phyloP scores from a whole-genome alignment of 2,113 vertebrate species.

The Sminthopsis crassicaudata region DNA sequence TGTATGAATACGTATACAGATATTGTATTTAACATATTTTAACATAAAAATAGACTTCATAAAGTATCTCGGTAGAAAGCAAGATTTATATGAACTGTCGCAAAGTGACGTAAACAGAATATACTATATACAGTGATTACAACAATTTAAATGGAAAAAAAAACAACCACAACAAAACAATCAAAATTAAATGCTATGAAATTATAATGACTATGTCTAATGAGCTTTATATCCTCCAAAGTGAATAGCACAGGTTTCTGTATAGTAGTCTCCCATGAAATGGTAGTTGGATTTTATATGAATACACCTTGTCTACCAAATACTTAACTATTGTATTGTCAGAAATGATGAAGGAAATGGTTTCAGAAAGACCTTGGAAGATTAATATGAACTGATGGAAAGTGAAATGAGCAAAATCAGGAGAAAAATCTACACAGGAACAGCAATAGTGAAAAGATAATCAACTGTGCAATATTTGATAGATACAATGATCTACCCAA shows the following conservation, averaged over 20 bases:
- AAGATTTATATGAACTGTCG: not conserved
- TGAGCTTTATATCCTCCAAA: not conserved
- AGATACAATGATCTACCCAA: not conserved
- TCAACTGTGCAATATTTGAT: not conserved
- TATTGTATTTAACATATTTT: no score
- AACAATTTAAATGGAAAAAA: not conserved
- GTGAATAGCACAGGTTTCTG: not conserved
- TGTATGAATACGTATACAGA: no score
- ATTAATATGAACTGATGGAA: not conserved
- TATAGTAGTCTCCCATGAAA: not conserved
- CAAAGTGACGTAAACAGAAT: not conserved
- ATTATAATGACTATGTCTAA: not conserved
- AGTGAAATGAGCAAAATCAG: not conserved
- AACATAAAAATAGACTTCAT: not conserved
- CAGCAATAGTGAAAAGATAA: not conserved
- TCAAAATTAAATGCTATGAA: not conserved
- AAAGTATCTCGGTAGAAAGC: not conserved
- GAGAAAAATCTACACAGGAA: not conserved
- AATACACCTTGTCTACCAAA: not conserved
- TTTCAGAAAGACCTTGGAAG: no score
- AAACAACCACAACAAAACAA: not conserved
- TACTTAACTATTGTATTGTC: not conserved
- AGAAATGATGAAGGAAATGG: no score
- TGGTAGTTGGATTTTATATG: not conserved
- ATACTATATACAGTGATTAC: not conserved